Percentiles rank a stretch among this genome's conserved stretches.
Evolutionary conservation across 2,888 invertebrate genomes (phyloP).

Genomic region (Latheticus oryzae): DNA sequence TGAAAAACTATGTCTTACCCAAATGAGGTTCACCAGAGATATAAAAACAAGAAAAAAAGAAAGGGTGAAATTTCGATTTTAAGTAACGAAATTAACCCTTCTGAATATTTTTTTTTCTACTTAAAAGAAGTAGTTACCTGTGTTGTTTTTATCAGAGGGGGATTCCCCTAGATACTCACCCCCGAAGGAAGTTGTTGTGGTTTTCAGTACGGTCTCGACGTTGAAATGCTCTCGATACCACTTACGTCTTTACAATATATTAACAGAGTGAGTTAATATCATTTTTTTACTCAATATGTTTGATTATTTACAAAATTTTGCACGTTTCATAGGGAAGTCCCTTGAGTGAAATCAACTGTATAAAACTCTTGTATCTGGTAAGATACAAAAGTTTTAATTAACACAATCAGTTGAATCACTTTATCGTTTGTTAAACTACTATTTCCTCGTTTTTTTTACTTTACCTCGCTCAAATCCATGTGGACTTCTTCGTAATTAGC

Average conservation of each 20-base stretch:
- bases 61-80: no score
- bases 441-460: conserved; percentile 32
- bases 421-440: no score
- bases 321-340: no score
- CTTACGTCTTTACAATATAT: conserved; percentile 66
- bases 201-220: conserved; percentile 42
- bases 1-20: conserved; percentile 59
- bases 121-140: conserved; percentile 40
- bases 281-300: conserved; percentile 53
- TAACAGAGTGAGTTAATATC: conserved; percentile 68
- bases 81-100: conserved; percentile 2
- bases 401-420: conserved; percentile 11
- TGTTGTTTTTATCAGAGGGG: conserved; percentile 39
- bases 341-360: no score
- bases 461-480: conserved; percentile 81
- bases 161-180: conserved; percentile 55
- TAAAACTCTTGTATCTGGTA: no score
- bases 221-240: conserved; percentile 57
- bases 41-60: conserved; percentile 1
- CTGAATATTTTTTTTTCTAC: conserved; percentile 11
- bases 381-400: no score
- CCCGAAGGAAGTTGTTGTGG: conserved; percentile 37
- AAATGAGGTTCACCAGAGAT: conserved; percentile 5
- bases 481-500: conserved; percentile 81
- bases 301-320: conserved; percentile 33